Conservation (phyloP, 2,888 invertebrate species). For the Bellardia pandia region DNA sequence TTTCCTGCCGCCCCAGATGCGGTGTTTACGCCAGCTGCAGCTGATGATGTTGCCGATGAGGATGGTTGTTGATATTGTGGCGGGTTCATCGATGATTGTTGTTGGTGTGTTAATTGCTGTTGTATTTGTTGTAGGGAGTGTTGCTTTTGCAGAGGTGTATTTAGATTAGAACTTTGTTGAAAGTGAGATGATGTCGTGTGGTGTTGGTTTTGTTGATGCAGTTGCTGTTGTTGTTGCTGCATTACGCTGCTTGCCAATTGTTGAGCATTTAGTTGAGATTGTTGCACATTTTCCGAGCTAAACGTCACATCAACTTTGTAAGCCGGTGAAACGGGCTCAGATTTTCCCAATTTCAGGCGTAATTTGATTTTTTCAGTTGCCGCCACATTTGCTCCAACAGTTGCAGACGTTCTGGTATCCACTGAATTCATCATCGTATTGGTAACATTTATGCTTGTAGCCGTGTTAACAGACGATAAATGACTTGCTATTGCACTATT, state of each 20-base stretch:
- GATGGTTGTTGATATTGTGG: slow-evolving; percentile 73
- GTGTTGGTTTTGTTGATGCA: slow-evolving; percentile 61
- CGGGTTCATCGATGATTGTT: slow-evolving; percentile 57
- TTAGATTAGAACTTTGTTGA: slow-evolving; percentile 59
- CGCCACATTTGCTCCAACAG: slow-evolving; percentile 50
- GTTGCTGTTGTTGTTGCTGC: slow-evolving; percentile 63
- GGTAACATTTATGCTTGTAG: slow-evolving; percentile 15
- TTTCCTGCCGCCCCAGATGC: slow-evolving; percentile 45
- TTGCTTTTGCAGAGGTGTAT: slow-evolving; percentile 55
- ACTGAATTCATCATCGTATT: slow-evolving; percentile 30
- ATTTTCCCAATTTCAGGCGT: slow-evolving; percentile 92
- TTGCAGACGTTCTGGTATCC: slow-evolving; percentile 46
- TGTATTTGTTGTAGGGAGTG: slow-evolving; percentile 67
- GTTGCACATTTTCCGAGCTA: slow-evolving; percentile 81
- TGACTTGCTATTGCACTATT: slow-evolving; percentile 52
- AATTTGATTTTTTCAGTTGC: slow-evolving; percentile 90
- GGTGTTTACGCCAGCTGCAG: slow-evolving; percentile 31
- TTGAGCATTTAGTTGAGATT: slow-evolving; percentile 73
- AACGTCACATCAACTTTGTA: slow-evolving; percentile 93
- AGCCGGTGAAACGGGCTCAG: slow-evolving; percentile 90
- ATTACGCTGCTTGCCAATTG: slow-evolving; percentile 67
- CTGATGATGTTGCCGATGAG: slow-evolving; percentile 11
- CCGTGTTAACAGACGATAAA: slow-evolving; percentile 33
- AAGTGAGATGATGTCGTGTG: slow-evolving; percentile 60
- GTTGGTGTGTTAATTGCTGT: slow-evolving; percentile 68